A percentile compares a stretch with the other conserved stretches of the same genome.
Evolutionary conservation across 2,888 invertebrate genomes (phyloP).

Genomic region (Plagodis dolabraria): DNA sequence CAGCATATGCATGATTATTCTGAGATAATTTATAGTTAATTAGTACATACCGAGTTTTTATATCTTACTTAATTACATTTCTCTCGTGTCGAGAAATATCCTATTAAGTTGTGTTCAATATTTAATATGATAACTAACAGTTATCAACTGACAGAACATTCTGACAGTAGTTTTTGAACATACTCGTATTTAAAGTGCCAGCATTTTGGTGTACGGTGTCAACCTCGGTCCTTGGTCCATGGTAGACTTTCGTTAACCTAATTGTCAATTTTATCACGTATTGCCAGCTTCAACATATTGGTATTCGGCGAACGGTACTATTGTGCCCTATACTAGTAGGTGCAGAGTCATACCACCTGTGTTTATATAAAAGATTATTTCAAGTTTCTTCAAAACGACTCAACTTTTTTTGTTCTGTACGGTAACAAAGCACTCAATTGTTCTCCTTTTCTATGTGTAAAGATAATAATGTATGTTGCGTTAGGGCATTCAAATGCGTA

Average conservation of each 20-base stretch:
- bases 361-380: neutral
- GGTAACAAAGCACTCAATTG: constrained; percentile 4
- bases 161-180: neutral
- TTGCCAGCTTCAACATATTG: constrained; percentile 62
- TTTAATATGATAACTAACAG: no score
- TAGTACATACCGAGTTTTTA: no score
- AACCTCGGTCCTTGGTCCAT: constrained; percentile 30
- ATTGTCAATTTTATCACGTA: constrained; percentile 74
- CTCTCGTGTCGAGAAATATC: no score
- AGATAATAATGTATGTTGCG: constrained; percentile 20
- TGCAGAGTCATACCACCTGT: no score
- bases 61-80: no score
- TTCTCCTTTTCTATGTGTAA: constrained; percentile 5
- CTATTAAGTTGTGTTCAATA: no score
- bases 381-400: neutral
- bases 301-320: constrained; percentile 36
- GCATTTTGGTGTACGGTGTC: neutral
- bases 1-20: no score
- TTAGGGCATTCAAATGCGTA: constrained; percentile 55
- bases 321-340: no score
- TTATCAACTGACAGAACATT: no score
- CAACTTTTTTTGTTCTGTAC: neutral
- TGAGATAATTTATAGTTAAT: no score
- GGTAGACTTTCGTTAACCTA: constrained; percentile 68
- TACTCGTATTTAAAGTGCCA: neutral